Conservation (phyloP, 2,113 vertebrate species). For the Mustela lutreola region DNA sequence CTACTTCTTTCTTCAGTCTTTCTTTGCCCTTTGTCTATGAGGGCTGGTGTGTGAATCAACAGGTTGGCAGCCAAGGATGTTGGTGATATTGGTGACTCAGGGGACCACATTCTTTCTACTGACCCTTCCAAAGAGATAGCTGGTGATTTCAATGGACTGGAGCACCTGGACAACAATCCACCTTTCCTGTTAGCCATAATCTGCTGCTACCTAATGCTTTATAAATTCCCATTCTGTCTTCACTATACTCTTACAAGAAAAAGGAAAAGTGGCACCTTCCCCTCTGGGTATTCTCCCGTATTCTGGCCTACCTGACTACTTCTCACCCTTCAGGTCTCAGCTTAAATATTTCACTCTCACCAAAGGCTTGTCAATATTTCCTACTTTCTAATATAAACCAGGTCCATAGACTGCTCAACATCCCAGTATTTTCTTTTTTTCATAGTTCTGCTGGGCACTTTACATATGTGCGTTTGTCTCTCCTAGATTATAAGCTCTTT, state of each 20-base stretch:
- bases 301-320: neutral
- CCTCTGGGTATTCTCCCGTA: accelerated
- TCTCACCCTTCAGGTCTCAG: neutral
- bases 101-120: neutral
- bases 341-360: neutral
- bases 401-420: neutral
- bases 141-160: neutral
- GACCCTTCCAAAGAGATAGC: neutral
- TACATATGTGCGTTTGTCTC: neutral
- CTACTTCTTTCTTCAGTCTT: neutral
- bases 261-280: neutral
- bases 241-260: neutral
- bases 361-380: neutral
- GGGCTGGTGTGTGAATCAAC: neutral
- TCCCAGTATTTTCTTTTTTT: neutral
- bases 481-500: no score
- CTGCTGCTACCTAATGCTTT: neutral
- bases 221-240: neutral
- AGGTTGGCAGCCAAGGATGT: accelerated
- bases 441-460: neutral
- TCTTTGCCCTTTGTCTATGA: neutral
- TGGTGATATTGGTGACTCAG: neutral
- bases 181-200: neutral
- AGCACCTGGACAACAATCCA: neutral
- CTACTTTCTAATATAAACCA: neutral